Evolutionary conservation across 2,113 vertebrate species (phyloP).

Genomic region (Hystrix brachyura): DNA sequence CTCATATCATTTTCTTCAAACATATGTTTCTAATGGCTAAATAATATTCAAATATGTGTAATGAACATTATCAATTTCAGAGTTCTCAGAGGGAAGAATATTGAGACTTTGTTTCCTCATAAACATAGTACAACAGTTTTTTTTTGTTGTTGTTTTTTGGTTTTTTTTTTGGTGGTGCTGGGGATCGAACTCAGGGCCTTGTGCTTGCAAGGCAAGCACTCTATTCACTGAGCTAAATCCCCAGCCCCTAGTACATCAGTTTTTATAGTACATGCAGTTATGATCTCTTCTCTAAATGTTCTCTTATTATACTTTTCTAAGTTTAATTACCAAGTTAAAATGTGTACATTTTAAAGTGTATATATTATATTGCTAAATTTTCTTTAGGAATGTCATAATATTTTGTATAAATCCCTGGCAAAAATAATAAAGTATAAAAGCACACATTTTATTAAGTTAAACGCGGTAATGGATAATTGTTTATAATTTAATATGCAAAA

Average conservation of each 20-base stretch:
- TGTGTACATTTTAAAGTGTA: slow-evolving; percentile 43
- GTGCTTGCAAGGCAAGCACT: too few species aligned
- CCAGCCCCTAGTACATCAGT: background rate
- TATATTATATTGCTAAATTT: slow-evolving; percentile 36
- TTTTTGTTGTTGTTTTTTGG: too few species aligned
- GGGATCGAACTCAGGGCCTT: too few species aligned
- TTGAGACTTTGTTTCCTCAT: background rate
- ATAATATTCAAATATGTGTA: slow-evolving; percentile 17
- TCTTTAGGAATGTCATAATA: slow-evolving; percentile 48
- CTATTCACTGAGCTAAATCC: too few species aligned
- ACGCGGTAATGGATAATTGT: background rate
- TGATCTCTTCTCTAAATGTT: slow-evolving; percentile 23
- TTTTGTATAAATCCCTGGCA: slow-evolving; percentile 11
- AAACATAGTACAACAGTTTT: background rate
- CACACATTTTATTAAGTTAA: background rate
- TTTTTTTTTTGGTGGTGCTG: too few species aligned
- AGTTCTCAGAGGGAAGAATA: background rate
- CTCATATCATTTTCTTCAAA: slow-evolving; percentile 31
- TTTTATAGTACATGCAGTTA: slow-evolving; percentile 43
- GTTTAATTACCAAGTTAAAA: slow-evolving; percentile 46
- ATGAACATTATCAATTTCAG: background rate
- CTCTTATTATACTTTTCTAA: slow-evolving; percentile 43
- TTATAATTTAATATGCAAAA: background rate
- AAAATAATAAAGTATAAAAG: slow-evolving; percentile 42
- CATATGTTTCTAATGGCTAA: slow-evolving; percentile 4